Evolutionary conservation across 2,888 invertebrate genomes (phyloP).

Genomic region (Mamestra brassicae): DNA sequence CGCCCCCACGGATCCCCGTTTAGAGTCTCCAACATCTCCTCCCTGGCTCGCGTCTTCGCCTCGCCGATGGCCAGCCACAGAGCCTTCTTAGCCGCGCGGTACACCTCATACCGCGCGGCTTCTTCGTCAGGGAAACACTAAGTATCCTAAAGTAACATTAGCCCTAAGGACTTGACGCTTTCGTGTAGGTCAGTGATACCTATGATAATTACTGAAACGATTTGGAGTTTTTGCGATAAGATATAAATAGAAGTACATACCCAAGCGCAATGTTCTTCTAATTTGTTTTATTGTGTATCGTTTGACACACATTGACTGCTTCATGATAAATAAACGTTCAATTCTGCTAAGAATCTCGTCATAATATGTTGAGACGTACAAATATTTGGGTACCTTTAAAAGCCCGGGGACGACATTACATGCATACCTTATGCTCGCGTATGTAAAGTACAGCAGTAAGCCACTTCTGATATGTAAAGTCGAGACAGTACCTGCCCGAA

Average conservation of each 20-base stretch:
- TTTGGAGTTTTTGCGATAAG: conserved; percentile 21
- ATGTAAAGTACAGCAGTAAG: conserved; percentile 29
- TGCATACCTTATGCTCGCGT: conserved; percentile 13
- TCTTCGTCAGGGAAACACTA: too few species aligned
- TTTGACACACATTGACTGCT: background rate
- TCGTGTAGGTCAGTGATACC: conserved; percentile 32
- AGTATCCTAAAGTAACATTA: conserved; percentile 8
- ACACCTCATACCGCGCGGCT: too few species aligned
- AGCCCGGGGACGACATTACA: conserved; percentile 9
- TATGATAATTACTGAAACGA: conserved; percentile 41
- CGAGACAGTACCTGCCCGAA: conserved; percentile 5
- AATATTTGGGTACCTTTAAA: conserved; percentile 20
- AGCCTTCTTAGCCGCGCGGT: too few species aligned
- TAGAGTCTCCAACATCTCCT: too few species aligned
- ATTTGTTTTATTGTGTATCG: conserved; percentile 5
- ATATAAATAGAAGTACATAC: conserved; percentile 4
- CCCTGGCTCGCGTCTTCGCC: too few species aligned
- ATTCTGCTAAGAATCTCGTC: background rate
- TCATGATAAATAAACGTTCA: background rate
- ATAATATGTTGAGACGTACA: background rate
- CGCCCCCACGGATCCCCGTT: too few species aligned
- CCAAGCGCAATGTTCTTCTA: background rate
- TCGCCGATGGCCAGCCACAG: too few species aligned
- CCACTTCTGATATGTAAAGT: conserved; percentile 33
- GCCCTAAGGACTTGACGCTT: conserved; percentile 33